Evolutionary conservation across 2,797 vertebrate genomes (phyloP).

Genomic region (Chelon auratus): DNA sequence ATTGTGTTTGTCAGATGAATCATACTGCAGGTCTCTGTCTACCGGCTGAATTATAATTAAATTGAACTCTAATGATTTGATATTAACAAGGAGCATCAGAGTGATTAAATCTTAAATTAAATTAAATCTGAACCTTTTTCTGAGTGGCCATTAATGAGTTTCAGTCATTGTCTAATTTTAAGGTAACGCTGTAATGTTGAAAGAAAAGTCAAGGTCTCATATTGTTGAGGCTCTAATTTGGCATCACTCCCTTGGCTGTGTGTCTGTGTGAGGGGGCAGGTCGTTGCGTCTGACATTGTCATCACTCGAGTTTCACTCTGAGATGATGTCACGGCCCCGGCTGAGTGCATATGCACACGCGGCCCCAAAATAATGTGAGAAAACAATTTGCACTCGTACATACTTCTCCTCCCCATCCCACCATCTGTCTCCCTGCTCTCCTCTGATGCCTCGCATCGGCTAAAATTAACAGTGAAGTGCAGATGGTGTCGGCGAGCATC

Average conservation of each 20-base stretch:
- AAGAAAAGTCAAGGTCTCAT: background rate
- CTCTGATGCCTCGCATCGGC: slow-evolving; percentile 58
- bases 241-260: background rate
- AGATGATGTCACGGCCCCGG: slow-evolving; percentile 62
- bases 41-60: slow-evolving; percentile 25
- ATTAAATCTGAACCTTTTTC: background rate
- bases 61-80: background rate
- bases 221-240: background rate
- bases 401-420: slow-evolving; percentile 40
- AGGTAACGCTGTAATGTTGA: background rate
- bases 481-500: slow-evolving; percentile 58
- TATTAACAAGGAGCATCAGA: background rate
- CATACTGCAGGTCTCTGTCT: slow-evolving; percentile 5
- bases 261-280: slow-evolving; percentile 20
- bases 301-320: slow-evolving; percentile 41
- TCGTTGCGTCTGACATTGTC: slow-evolving; percentile 50
- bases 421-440: slow-evolving; percentile 66
- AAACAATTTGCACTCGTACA: slow-evolving; percentile 68
- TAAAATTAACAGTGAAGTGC: slow-evolving; percentile 65
- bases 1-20: slow-evolving; percentile 21
- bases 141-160: background rate
- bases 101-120: background rate
- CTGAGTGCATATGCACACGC: slow-evolving; percentile 46
- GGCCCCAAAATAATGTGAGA: slow-evolving; percentile 68
- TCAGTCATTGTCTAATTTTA: slow-evolving; percentile 4